Evolutionary conservation across 2,797 vertebrate genomes (phyloP), one percentile per base, ranked within the genome.

Genomic region (Melanotaenia nigrans): DNA sequence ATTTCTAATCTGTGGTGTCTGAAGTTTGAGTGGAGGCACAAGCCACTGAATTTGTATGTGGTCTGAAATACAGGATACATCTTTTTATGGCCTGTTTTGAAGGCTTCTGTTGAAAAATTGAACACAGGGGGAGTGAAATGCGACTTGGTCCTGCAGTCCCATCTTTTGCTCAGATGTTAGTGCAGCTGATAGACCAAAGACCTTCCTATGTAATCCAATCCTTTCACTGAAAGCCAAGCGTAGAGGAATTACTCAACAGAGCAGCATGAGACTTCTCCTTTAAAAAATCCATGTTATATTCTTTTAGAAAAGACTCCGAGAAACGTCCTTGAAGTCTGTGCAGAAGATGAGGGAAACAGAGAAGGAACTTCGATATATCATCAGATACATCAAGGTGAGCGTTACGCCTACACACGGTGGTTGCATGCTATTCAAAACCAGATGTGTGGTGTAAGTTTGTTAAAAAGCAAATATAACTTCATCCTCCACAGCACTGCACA

Each of bases 301-400:
- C 72, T 68, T 67, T 72, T 33, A 95, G 94, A 94, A 90, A 87
- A 92, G 88, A 66, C 90, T 95, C 35, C 89, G 91, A 58, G 91
- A 94, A 13, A 51, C 78, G 2, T 89, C 89, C 79, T 83, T 84
- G 83, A 94, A 90, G 85, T 92, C 90, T 2, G 73, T 67, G 61
- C 92, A 92, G 78, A 93, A 79, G 73, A 51, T 87, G 72, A 93
- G 90, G 68, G 93, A 93, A 1, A 60, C 68, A 0, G 93, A 94
- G 74, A 94, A 93, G 83, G 93, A 95, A 36, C 91, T 95, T 0
- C 25, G 79, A 75, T 92, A 91, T 10, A 61, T 88, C 12, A 86
- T 94, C 64, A 85, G 78, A 83, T 93, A 92, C 77, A 81, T 95
- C 45, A 94, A 93, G 92, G 94, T 94, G 82, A 86, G 88, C 32